A percentile compares a stretch with the other conserved stretches of the same genome.
phyloP scores from a whole-genome alignment of 2,797 vertebrate species.

The Gorsachius magnificus region DNA sequence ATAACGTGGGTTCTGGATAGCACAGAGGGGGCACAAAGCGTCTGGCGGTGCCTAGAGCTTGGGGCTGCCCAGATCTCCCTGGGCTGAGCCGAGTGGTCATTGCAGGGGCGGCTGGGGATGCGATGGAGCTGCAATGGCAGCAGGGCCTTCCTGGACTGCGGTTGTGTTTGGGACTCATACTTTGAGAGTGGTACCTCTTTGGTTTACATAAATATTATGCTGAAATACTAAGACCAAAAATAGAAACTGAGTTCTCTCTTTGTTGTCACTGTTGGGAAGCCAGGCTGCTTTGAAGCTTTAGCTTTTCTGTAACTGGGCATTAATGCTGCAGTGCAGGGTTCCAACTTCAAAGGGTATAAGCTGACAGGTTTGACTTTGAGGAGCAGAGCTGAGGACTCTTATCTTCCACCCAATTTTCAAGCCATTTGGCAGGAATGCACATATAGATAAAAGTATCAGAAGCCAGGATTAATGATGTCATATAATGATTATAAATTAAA shows the following conservation, averaged over 20 bases:
- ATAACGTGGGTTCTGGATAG: not conserved
- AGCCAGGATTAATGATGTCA: slow-evolving; percentile 27
- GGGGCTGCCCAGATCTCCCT: not conserved
- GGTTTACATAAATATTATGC: not conserved
- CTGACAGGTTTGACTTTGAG: slow-evolving; percentile 24
- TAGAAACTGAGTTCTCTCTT: not conserved
- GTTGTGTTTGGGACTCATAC: not conserved
- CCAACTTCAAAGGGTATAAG: slow-evolving; percentile 54
- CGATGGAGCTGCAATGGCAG: not conserved
- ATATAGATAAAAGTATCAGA: slow-evolving; percentile 35
- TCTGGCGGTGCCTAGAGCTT: not conserved
- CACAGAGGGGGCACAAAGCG: not conserved
- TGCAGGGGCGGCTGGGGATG: not conserved
- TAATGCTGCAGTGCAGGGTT: slow-evolving; percentile 36
- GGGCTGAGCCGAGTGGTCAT: not conserved
- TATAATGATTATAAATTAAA: not conserved
- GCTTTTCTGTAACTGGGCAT: slow-evolving; percentile 33
- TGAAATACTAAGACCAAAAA: not conserved
- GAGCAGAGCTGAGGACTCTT: slow-evolving; percentile 11
- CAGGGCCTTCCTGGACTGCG: not conserved
- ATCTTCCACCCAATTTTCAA: slow-evolving; percentile 43
- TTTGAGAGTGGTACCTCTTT: not conserved
- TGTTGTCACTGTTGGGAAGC: slow-evolving; percentile 37
- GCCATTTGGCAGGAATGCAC: slow-evolving; percentile 28
- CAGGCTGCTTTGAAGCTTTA: slow-evolving; percentile 60